Conservation (phyloP, 2,113 vertebrate genomes). For the Epinephelus cyanopodus region DNA sequence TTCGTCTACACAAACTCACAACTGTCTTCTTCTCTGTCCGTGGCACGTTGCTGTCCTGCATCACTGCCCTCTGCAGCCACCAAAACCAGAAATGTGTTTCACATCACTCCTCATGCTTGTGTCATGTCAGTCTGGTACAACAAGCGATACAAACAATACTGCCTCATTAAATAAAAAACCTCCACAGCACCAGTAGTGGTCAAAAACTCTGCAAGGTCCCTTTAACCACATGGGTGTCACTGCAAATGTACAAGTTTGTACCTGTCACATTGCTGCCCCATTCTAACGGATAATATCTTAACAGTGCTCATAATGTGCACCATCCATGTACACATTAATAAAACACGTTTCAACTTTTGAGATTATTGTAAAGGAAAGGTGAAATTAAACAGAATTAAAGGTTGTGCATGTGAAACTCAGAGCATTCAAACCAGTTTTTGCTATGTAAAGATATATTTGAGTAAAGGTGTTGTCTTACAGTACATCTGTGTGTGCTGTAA, state of each 20-base stretch:
- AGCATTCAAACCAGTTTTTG: too few relatives aligned
- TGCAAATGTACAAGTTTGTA: not conserved
- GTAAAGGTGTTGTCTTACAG: too few relatives aligned
- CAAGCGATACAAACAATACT: not conserved
- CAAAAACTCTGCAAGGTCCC: not conserved
- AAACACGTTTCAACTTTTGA: not conserved
- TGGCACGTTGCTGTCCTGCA: not conserved
- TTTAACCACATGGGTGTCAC: not conserved
- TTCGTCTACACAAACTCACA: not conserved
- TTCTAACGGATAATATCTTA: not conserved
- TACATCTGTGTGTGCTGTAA: too few relatives aligned
- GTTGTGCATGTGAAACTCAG: too few relatives aligned
- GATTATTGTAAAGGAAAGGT: not conserved
- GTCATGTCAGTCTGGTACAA: not conserved
- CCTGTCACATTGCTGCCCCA: not conserved
- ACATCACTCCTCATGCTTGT: not conserved
- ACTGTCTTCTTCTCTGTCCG: not conserved
- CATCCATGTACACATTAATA: not conserved
- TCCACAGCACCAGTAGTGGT: not conserved
- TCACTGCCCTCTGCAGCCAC: conserved; percentile 15
- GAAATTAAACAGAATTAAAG: too few relatives aligned
- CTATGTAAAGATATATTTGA: too few relatives aligned
- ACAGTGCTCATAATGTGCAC: not conserved
- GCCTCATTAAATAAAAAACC: not conserved
- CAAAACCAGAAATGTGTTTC: not conserved